Evolutionary conservation across 2,888 invertebrate genomes (phyloP), one percentile per base, ranked within the genome.

Genomic region (Plemyria rubiginata): DNA sequence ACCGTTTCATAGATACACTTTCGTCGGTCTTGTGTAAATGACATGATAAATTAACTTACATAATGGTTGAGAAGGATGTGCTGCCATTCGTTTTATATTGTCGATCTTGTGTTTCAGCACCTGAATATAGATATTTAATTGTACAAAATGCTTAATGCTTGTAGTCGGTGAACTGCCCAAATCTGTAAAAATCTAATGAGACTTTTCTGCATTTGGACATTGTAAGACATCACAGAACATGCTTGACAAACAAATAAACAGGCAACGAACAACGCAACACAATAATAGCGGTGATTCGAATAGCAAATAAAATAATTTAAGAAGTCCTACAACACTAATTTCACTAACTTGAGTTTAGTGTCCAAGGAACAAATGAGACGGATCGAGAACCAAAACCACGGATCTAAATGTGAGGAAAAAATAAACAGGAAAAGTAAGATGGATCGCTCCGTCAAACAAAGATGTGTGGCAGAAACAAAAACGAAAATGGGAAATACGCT

Each of bases 41-140:
- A 22, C 22, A 22, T 22, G 22, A 22, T 41, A n/a, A n/a, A 41
- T 41, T 15, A 50, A 69, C 98, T 97, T 95, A 98, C 98, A 99
- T 76, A 99, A 94, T 38, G 99, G 99, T 85, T 99, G 94, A 59
- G 97, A 93, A 13, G 99, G 99, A 94, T 99, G 99, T 15, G 99
- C 96, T 70, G 98, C 98, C 94, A 99, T 97, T 84, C 99, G 95
- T 86, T 98, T 95, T 68, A 99, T 97, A 78, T 99, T 99, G 88
- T 98, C 97, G 70, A 98, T 96, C 89, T 97, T 97, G 86, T 99
- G 98, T 92, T 98, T 98, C 88, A 97, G 94, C 74, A 98, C 96
- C 99, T 99, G 93, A 76, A 93, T 82, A 82, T 60, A 79, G 71
- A 71, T 66, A 61, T 54, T 73, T 32, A 70, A 68, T 72, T 63